Evolutionary conservation across 2,113 vertebrate species (phyloP).

Genomic region (Zingel zingel): DNA sequence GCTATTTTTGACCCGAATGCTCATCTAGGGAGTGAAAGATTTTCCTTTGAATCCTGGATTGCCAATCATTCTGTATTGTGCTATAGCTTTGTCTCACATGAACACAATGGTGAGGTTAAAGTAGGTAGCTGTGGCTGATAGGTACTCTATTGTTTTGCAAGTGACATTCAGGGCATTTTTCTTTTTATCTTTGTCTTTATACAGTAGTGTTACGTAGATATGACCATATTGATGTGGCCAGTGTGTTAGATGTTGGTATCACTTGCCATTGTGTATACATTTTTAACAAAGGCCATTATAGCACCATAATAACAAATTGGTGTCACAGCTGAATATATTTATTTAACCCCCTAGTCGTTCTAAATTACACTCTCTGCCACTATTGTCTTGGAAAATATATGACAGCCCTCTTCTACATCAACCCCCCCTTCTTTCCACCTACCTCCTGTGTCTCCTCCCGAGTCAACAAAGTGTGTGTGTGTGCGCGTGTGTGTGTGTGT

Average conservation of each 20-base stretch:
- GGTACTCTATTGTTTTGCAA: constrained; percentile 9
- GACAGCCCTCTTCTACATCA: constrained; percentile 64
- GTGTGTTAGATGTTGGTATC: constrained; percentile 15
- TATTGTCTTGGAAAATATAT: constrained; percentile 81
- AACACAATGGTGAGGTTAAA: constrained; percentile 1
- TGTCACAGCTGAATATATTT: constrained; percentile 56
- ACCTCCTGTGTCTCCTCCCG: constrained; percentile 56
- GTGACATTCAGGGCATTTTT: not conserved
- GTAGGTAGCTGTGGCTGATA: constrained; percentile 4
- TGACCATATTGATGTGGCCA: not conserved
- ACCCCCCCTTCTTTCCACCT: constrained; percentile 22
- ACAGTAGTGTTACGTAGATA: not conserved
- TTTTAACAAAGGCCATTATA: not conserved
- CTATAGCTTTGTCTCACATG: constrained; percentile 20
- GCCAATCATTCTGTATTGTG: constrained; percentile 7
- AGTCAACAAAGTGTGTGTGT: constrained; percentile 69
- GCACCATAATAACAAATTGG: not conserved
- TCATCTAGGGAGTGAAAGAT: not conserved
- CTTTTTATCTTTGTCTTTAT: constrained; percentile 27
- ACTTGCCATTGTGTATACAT: not conserved
- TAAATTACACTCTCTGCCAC: constrained; percentile 66
- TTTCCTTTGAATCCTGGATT: not conserved
- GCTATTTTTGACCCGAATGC: not conserved
- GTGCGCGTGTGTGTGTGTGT: constrained; percentile 28
- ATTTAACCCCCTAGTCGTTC: constrained; percentile 58